These are phyloP conservation scores for Neuroterus valhalla DNA, from an alignment of 1,140 invertebrate species.

Conservation along the genomic window DNA sequence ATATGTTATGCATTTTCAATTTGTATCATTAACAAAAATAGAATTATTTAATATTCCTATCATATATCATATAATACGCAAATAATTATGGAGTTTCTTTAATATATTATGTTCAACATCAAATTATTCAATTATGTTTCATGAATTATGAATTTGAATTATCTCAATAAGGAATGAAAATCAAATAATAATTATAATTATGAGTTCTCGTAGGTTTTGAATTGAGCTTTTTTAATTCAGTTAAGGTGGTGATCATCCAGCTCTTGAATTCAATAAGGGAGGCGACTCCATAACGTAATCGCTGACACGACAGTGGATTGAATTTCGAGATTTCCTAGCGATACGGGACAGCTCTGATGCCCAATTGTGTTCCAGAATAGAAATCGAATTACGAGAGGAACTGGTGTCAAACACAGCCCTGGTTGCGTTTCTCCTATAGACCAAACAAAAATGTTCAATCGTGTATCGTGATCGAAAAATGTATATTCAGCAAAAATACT, in stretches of 20 bases:
- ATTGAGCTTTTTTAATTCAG: too few relatives aligned
- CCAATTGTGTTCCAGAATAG: slow-evolving; percentile 24
- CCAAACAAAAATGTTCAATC: not conserved
- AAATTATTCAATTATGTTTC: too few relatives aligned
- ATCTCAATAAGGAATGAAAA: too few relatives aligned
- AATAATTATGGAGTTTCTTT: too few relatives aligned
- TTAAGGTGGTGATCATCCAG: not conserved
- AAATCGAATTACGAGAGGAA: slow-evolving; percentile 24
- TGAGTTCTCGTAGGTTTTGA: too few relatives aligned
- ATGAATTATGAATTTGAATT: too few relatives aligned
- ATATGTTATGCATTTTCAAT: too few relatives aligned
- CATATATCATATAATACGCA: too few relatives aligned
- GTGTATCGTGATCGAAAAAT: not conserved
- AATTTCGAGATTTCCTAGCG: slow-evolving; percentile 1
- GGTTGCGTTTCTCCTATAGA: not conserved
- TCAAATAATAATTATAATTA: too few relatives aligned
- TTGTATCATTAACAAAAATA: too few relatives aligned
- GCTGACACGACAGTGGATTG: slow-evolving; percentile 13
- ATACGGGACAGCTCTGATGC: slow-evolving; percentile 14
- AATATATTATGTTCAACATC: too few relatives aligned
- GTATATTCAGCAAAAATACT: not conserved
- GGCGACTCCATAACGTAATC: not conserved
- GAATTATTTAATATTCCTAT: too few relatives aligned
- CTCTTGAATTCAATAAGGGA: not conserved
- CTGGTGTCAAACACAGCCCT: slow-evolving; percentile 8